phyloP scores from a whole-genome alignment of 2,113 vertebrate genomes.

The Psettodes erumei region DNA sequence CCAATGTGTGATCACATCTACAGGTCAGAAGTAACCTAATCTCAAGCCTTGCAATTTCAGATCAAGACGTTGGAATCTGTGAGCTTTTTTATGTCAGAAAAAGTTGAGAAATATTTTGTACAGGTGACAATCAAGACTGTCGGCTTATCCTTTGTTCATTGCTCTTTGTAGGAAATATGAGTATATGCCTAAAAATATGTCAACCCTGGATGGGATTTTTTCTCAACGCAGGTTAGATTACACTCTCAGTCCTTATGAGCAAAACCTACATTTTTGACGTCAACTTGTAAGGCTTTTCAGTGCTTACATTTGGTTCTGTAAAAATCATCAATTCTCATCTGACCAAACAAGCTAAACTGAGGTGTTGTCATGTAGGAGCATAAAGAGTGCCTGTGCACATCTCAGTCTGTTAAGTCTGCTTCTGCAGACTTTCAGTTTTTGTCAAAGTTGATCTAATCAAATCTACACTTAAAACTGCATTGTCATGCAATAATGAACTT shows the following conservation, averaged over 20 bases:
- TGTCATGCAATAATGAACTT: not conserved
- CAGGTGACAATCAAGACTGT: not conserved
- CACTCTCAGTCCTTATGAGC: not conserved
- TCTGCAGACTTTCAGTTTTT: too few relatives aligned
- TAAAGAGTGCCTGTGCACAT: not conserved
- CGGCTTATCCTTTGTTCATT: not conserved
- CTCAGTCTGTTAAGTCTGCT: not conserved
- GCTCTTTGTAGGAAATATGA: too few relatives aligned
- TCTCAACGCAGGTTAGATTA: not conserved
- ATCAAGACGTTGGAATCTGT: not conserved
- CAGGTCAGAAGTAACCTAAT: conserved; percentile 35
- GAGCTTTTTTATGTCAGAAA: not conserved
- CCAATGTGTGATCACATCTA: conserved; percentile 45
- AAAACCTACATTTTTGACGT: not conserved
- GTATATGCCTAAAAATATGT: not conserved
- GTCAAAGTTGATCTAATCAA: not conserved
- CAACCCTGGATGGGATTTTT: not conserved
- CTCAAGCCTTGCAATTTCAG: not conserved
- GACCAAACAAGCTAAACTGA: not conserved
- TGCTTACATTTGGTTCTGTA: not conserved
- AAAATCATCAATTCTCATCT: not conserved
- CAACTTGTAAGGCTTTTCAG: not conserved
- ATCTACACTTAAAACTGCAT: not conserved
- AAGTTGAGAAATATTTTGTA: not conserved
- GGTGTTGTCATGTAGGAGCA: not conserved